Evolutionary conservation across 2,797 vertebrate genomes (phyloP), one percentile per base, ranked within the genome.

Genomic region (Phyllotis vaccarum): DNA sequence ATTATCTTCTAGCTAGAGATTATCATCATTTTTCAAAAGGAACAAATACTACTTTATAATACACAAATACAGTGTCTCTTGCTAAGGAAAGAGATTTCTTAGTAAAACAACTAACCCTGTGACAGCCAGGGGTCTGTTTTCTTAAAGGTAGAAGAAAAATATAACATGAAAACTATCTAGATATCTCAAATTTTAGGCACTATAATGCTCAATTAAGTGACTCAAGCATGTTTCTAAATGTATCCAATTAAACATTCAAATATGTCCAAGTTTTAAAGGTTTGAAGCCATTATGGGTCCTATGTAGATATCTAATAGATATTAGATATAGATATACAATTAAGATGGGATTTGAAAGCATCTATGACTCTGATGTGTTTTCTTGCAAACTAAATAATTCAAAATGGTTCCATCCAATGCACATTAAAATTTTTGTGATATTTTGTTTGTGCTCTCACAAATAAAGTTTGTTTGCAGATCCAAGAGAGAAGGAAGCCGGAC

Each of bases 1-100:
- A 95, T 97, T 97, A 96, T 91, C 54, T 72, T 98, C 86, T 96
- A 8, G 31, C 21, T 86, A 83, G 87, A 96, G 87, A 96, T 75
- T 93, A 97, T 97, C 94, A 82, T 96, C 76, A 75, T 81, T 97
- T 68, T 94, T 90, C 68, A 79, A 93, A 62, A 95, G 83, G 97
- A 98, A 96, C 80, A 98, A 96, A 85, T 93, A 96, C 0, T 46
- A 1, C 82, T 95, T 64, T 94, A 27, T 80, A 24, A 9, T 86
- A 72, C 60, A 74, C 74, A 98, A 97, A 95, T 90, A 81, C 10
- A 89, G 92, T 93, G 96, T 92, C 72, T 94, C 21, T 86, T 95
- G 37, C 79, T 72, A 97, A 97, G 62, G 88, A 62, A 97, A 97
- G 96, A 83, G 2, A 94, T 94, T 91, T 91, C 79, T 93, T 79